Evolutionary conservation across 2,888 invertebrate genomes (phyloP).

Genomic region (Sylvicola cinctus): DNA sequence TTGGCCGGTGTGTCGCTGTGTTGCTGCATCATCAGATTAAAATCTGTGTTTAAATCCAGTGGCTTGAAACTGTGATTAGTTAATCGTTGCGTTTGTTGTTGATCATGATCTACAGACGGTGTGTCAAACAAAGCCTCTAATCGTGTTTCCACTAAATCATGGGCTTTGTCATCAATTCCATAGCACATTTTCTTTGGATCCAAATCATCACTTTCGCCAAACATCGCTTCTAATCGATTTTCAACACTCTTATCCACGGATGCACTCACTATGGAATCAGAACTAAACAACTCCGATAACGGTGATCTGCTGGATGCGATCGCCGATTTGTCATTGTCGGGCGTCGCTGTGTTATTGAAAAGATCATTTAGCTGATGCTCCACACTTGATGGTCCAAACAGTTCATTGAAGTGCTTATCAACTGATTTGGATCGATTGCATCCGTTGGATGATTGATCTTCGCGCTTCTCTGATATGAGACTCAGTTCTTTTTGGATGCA

Average conservation of each 20-base stretch:
- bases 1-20: not conserved
- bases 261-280: slow-evolving; percentile 12
- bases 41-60: not conserved
- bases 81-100: not conserved
- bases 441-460: slow-evolving; percentile 1
- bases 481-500: slow-evolving; percentile 44
- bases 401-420: slow-evolving; percentile 15
- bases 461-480: slow-evolving; percentile 17
- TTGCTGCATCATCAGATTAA: not conserved
- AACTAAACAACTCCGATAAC: slow-evolving; percentile 18
- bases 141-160: slow-evolving; percentile 20
- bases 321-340: not conserved
- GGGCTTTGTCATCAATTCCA: slow-evolving; percentile 12
- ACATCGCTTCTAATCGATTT: slow-evolving; percentile 24
- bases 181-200: no score
- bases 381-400: slow-evolving; percentile 14
- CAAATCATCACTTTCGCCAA: slow-evolving; percentile 13
- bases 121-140: slow-evolving; percentile 22
- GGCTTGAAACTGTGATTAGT: no score
- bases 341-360: slow-evolving; percentile 6
- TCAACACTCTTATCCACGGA: slow-evolving; percentile 19
- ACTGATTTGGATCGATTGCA: slow-evolving; percentile 6
- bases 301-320: slow-evolving; percentile 7
- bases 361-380: slow-evolving; percentile 17
- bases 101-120: not conserved